A percentile compares a stretch with the other conserved stretches of the same genome.
Conservation (phyloP, 2,888 invertebrate genomes). For the Chymomyza caudatula region DNA sequence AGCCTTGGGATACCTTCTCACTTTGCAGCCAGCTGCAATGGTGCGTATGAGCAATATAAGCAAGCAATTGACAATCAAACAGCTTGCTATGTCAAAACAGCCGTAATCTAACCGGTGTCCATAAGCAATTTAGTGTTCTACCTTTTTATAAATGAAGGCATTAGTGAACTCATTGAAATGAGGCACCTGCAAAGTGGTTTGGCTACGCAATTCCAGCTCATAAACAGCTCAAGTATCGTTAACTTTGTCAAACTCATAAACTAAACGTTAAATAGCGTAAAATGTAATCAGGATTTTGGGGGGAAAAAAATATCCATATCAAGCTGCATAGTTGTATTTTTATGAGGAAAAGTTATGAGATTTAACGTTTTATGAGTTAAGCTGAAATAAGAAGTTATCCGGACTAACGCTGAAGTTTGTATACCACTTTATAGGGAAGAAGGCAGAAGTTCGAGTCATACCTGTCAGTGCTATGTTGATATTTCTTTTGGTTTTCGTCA, state of each 20-base stretch:
- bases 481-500: too few species aligned
- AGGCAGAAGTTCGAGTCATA: too few species aligned
- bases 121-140: neutral
- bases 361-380: neutral
- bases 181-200: too few species aligned
- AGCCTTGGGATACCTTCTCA: neutral
- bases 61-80: neutral
- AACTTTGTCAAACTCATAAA: neutral
- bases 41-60: conserved; percentile 36
- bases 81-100: neutral
- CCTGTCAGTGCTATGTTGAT: too few species aligned
- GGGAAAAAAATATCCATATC: neutral
- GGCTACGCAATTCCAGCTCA: neutral
- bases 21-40: conserved; percentile 16
- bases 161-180: neutral
- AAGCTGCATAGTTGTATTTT: neutral
- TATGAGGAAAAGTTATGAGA: neutral
- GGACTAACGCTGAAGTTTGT: neutral
- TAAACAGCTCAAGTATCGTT: neutral
- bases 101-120: neutral
- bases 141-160: neutral
- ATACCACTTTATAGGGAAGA: too few species aligned
- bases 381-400: neutral
- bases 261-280: neutral
- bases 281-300: neutral